Conservation (phyloP, 2,888 invertebrate genomes). For the Macaria notata region DNA sequence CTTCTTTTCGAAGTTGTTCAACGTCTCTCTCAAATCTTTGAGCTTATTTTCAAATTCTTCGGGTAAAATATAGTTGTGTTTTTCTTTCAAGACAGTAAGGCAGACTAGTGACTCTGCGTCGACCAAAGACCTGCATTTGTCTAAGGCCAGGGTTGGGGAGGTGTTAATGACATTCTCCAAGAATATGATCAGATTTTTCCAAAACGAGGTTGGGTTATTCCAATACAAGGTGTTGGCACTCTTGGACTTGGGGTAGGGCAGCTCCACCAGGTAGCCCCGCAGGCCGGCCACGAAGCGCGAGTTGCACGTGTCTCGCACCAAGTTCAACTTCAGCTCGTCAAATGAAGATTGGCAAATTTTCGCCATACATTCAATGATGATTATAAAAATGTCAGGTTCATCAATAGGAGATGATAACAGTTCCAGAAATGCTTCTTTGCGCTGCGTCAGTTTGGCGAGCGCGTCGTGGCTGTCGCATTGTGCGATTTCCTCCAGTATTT, state of each 20-base stretch:
- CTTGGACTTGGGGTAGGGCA: slow-evolving; percentile 48
- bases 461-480: slow-evolving; percentile 54
- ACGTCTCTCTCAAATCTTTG: slow-evolving; percentile 42
- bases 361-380: slow-evolving; percentile 63
- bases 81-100: slow-evolving; percentile 49
- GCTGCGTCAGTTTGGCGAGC: slow-evolving; percentile 52
- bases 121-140: slow-evolving; percentile 59
- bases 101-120: slow-evolving; percentile 52
- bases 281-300: slow-evolving; percentile 55
- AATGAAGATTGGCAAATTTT: slow-evolving; percentile 62
- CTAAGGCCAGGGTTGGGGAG: slow-evolving; percentile 58
- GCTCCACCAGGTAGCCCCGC: slow-evolving; percentile 56
- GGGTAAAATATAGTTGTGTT: slow-evolving; percentile 47
- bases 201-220: slow-evolving; percentile 58
- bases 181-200: slow-evolving; percentile 58
- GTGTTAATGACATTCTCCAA: slow-evolving; percentile 58
- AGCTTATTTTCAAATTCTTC: slow-evolving; percentile 45
- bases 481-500: slow-evolving; percentile 54
- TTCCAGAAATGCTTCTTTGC: slow-evolving; percentile 53
- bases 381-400: slow-evolving; percentile 54
- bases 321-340: slow-evolving; percentile 53
- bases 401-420: slow-evolving; percentile 51
- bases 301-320: slow-evolving; percentile 60
- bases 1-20: slow-evolving; percentile 46
- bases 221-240: slow-evolving; percentile 51